These are phyloP conservation scores for Prosapia bicincta DNA, from an alignment of 2,888 invertebrate genomes.

Conservation along the genomic window DNA sequence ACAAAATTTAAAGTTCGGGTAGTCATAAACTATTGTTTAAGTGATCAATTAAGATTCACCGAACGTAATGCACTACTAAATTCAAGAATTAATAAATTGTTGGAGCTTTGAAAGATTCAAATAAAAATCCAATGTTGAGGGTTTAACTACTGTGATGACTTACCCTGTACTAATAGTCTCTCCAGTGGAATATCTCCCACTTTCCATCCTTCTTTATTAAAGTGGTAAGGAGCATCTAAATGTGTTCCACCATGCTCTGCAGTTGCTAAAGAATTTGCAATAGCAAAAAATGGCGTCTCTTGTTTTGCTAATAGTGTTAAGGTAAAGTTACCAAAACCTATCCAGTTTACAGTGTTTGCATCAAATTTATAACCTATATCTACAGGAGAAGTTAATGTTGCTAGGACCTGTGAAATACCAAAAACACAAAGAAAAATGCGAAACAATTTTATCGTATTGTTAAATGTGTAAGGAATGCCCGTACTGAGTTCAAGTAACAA, in stretches of 20 bases:
- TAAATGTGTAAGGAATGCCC: no score
- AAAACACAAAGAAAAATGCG: not conserved
- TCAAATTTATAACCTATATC: slow-evolving; percentile 32
- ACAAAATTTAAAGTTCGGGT: no score
- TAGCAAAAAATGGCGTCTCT: slow-evolving; percentile 45
- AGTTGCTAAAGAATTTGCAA: slow-evolving; percentile 52
- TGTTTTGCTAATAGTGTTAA: not conserved
- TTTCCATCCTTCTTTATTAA: slow-evolving; percentile 47
- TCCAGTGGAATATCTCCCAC: slow-evolving; percentile 52
- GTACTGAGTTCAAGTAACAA: no score
- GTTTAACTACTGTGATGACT: no score
- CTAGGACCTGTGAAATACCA: not conserved
- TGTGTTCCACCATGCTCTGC: slow-evolving; percentile 63
- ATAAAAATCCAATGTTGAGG: no score
- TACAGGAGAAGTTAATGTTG: not conserved
- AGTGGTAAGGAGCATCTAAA: slow-evolving; percentile 61
- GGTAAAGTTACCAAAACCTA: slow-evolving; percentile 19
- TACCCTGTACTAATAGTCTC: slow-evolving; percentile 33
- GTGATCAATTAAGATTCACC: no score
- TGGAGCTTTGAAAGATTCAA: no score
- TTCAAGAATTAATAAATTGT: no score
- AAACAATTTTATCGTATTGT: not conserved
- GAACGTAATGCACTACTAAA: no score
- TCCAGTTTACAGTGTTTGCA: slow-evolving; percentile 27
- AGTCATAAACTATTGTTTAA: no score